Conservation (phyloP, 2,888 invertebrate species). For the Perdita meconis region DNA sequence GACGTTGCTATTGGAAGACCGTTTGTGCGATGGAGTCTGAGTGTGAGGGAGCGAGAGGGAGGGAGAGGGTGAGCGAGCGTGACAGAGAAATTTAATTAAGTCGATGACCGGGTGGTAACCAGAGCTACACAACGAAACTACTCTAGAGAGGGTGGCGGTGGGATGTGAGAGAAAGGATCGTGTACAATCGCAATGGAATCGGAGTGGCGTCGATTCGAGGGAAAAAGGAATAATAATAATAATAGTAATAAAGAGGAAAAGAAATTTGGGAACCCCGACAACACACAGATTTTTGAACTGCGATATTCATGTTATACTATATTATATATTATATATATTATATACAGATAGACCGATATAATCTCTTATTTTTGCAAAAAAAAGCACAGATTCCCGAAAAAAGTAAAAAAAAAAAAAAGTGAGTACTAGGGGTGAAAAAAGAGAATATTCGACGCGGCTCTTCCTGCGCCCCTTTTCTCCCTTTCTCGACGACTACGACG, state of each 20-base stretch:
- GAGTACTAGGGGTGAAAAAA: constrained; percentile 22
- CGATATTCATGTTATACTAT: constrained; percentile 66
- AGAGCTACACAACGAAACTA: constrained; percentile 44
- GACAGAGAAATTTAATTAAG: constrained; percentile 25
- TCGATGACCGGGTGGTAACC: constrained; percentile 21
- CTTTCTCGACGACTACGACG: not conserved
- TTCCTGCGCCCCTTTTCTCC: not conserved
- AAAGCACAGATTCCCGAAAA: constrained; percentile 66
- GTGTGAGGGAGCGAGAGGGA: not conserved
- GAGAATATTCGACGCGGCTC: constrained; percentile 27
- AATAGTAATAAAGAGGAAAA: too few relatives aligned
- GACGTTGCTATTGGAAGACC: constrained; percentile 61
- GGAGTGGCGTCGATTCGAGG: constrained; percentile 23
- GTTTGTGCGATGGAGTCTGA: constrained; percentile 32
- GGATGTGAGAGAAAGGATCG: constrained; percentile 13
- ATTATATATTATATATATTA: constrained; percentile 53
- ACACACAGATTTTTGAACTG: constrained; percentile 61
- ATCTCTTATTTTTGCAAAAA: constrained; percentile 80
- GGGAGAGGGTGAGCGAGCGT: not conserved
- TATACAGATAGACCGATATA: constrained; percentile 74
- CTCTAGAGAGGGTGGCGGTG: constrained; percentile 4
- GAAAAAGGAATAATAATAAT: constrained; percentile 3
- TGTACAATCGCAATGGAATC: constrained; percentile 25
- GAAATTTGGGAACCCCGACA: constrained; percentile 51
- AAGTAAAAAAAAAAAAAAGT: constrained; percentile 42